Conservation (phyloP, 2,888 invertebrate genomes). For the Odontocerum albicorne region DNA sequence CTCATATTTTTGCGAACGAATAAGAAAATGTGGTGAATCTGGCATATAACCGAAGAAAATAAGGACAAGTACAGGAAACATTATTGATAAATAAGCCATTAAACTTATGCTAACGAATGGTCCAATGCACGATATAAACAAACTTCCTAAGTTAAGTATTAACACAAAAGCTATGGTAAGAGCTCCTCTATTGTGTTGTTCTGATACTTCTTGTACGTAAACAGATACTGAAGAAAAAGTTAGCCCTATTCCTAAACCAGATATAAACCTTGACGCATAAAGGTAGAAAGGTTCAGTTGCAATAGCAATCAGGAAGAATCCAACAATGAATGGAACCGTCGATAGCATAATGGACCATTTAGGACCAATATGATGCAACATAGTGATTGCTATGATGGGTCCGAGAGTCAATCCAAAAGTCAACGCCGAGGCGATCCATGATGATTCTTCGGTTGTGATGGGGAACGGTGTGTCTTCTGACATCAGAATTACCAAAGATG, state of each 20-base stretch:
- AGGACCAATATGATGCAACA: slow-evolving; percentile 26
- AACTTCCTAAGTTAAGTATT: slow-evolving; percentile 23
- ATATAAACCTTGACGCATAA: slow-evolving; percentile 41
- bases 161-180: slow-evolving; percentile 23
- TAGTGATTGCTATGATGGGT: slow-evolving; percentile 23
- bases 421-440: slow-evolving; percentile 42
- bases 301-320: slow-evolving; percentile 26
- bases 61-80: slow-evolving; percentile 31
- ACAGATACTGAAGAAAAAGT: slow-evolving; percentile 29
- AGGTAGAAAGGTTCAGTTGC: slow-evolving; percentile 37
- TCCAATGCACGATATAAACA: slow-evolving; percentile 29
- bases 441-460: slow-evolving; percentile 44
- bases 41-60: slow-evolving; percentile 29
- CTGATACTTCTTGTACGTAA: slow-evolving; percentile 36
- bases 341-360: slow-evolving; percentile 28
- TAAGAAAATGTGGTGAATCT: slow-evolving; percentile 33
- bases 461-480: slow-evolving; percentile 41
- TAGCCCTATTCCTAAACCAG: slow-evolving; percentile 32
- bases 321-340: slow-evolving; percentile 20
- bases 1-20: slow-evolving; percentile 24
- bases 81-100: slow-evolving; percentile 24
- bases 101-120: slow-evolving; percentile 29
- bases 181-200: slow-evolving; percentile 33
- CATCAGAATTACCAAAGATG: slow-evolving; percentile 43
- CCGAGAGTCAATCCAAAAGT: slow-evolving; percentile 26